phyloP scores from a whole-genome alignment of 30 jellyfish, hydroid and myxozoan species.

The Cassiopea xamachana region DNA sequence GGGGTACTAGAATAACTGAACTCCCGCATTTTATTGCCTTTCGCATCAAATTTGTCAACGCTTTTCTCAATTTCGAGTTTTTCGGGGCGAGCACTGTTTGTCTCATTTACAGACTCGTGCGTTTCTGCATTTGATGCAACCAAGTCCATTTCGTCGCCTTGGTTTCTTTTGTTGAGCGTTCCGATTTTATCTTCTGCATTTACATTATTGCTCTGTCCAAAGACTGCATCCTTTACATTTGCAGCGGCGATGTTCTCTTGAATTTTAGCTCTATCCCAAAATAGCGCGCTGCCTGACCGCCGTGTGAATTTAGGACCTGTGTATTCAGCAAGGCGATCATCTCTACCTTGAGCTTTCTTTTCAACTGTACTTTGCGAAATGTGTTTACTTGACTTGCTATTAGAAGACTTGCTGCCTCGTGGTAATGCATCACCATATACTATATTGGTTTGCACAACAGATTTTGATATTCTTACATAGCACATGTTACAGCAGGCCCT shows the following conservation, averaged over 20 bases:
- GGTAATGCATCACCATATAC: constrained; percentile 62
- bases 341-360: constrained; percentile 40
- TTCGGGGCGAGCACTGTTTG: neutral
- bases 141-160: neutral
- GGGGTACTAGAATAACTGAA: constrained; percentile 58
- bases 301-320: constrained; percentile 84
- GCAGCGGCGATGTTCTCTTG: constrained; percentile 12
- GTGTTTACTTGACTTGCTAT: constrained; percentile 38
- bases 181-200: neutral
- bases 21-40: constrained; percentile 11
- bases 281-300: constrained; percentile 62
- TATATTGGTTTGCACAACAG: constrained; percentile 68
- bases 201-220: neutral
- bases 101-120: neutral
- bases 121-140: neutral
- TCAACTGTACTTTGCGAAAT: constrained; percentile 29
- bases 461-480: constrained; percentile 71
- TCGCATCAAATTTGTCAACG: constrained; percentile 6
- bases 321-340: constrained; percentile 57
- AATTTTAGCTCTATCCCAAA: constrained; percentile 57
- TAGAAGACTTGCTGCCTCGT: constrained; percentile 10
- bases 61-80: neutral
- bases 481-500: constrained; percentile 86
- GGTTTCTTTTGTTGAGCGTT: neutral
- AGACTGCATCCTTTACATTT: neutral